phyloP scores from a whole-genome alignment of 2,888 invertebrate species.

The Dascillus cervinus region DNA sequence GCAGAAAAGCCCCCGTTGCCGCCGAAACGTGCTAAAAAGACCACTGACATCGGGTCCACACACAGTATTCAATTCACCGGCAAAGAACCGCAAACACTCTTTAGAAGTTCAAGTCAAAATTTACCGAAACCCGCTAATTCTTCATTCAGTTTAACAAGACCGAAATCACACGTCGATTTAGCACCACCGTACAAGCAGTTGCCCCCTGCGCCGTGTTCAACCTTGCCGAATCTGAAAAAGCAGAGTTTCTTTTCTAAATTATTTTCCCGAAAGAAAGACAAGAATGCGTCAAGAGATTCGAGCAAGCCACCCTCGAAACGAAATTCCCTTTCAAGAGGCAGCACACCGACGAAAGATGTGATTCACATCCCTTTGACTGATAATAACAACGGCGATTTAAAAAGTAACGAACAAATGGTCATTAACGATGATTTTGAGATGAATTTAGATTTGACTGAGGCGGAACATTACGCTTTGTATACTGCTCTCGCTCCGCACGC shows the following conservation, averaged over 20 bases:
- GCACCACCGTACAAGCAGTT: slow-evolving; percentile 49
- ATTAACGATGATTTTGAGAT: slow-evolving; percentile 25
- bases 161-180: slow-evolving; percentile 29
- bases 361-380: slow-evolving; percentile 62
- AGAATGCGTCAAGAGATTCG: slow-evolving; percentile 37
- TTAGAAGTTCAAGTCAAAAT: slow-evolving; percentile 23
- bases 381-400: slow-evolving; percentile 10
- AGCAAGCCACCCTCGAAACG: slow-evolving; percentile 28
- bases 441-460: slow-evolving; percentile 70
- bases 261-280: slow-evolving; percentile 52
- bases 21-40: slow-evolving; percentile 65
- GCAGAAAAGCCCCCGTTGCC: slow-evolving; percentile 63
- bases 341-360: slow-evolving; percentile 37
- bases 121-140: slow-evolving; percentile 24
- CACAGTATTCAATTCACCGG: slow-evolving; percentile 21
- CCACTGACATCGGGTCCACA: slow-evolving; percentile 33
- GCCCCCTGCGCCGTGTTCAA: slow-evolving; percentile 45
- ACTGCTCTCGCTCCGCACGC: slow-evolving; percentile 81
- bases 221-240: slow-evolving; percentile 51
- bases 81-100: slow-evolving; percentile 22
- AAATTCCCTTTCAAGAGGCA: slow-evolving; percentile 16
- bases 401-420: slow-evolving; percentile 1
- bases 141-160: slow-evolving; percentile 30
- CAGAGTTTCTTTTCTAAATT: slow-evolving; percentile 57
- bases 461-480: slow-evolving; percentile 81